These are phyloP conservation scores for Lithophane semibrunnea DNA, from an alignment of 2,888 invertebrate genomes.

Conservation along the genomic window DNA sequence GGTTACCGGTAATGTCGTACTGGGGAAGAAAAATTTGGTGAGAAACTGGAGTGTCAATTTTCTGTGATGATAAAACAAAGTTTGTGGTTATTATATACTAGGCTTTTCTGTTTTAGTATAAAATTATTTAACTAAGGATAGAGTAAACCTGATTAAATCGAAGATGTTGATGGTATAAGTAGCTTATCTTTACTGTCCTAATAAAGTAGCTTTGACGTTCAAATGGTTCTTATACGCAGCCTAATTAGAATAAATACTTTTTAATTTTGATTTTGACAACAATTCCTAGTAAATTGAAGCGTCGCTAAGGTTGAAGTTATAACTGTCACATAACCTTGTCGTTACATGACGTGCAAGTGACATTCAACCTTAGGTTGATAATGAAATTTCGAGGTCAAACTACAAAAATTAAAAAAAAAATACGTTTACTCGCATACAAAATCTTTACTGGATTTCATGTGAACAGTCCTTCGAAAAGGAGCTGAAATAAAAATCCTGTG, in stretches of 20 bases:
- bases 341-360: neutral
- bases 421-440: neutral
- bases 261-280: neutral
- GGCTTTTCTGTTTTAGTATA: neutral
- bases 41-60: neutral
- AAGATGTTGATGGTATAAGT: neutral
- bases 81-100: neutral
- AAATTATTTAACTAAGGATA: neutral
- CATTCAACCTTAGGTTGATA: neutral
- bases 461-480: neutral
- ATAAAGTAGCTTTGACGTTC: neutral
- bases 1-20: constrained; percentile 80
- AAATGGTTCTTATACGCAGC: neutral
- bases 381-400: neutral
- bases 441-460: neutral
- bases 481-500: neutral
- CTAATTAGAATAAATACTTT: neutral
- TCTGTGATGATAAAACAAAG: neutral
- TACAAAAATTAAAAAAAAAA: too few relatives aligned
- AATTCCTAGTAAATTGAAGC: too few relatives aligned
- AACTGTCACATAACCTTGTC: too few relatives aligned
- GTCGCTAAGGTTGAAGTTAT: too few relatives aligned
- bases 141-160: neutral
- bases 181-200: too few relatives aligned
- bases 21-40: constrained; percentile 53